These are phyloP conservation scores for Archips xylosteana DNA, from an alignment of 2,888 invertebrate genomes.

Conservation along the genomic window DNA sequence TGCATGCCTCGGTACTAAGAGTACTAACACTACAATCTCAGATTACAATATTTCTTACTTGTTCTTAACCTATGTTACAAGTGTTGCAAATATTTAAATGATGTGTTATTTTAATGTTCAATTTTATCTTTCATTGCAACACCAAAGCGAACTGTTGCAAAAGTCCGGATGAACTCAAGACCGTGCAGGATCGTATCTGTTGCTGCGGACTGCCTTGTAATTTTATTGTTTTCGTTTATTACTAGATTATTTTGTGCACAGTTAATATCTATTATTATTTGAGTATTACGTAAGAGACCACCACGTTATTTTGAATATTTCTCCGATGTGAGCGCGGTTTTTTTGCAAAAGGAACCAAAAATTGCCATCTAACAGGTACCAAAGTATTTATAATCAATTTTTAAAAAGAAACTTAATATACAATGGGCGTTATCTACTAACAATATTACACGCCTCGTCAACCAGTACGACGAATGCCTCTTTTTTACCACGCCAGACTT, in stretches of 20 bases:
- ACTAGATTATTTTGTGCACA: not conserved
- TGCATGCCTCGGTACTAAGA: not conserved
- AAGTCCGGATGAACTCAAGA: slow-evolving; percentile 39
- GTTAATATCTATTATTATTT: not conserved
- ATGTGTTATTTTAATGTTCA: slow-evolving; percentile 21
- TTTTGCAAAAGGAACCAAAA: not conserved
- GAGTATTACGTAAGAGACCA: not conserved
- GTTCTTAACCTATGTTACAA: not conserved
- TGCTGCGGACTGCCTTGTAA: slow-evolving; percentile 27
- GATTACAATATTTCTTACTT: not conserved
- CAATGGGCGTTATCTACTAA: not conserved
- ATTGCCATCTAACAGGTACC: not conserved
- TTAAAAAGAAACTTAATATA: not conserved
- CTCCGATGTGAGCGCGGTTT: not conserved
- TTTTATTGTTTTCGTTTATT: slow-evolving; percentile 32
- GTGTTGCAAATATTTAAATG: slow-evolving; percentile 16
- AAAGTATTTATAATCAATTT: not conserved
- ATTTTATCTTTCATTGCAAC: slow-evolving; percentile 34
- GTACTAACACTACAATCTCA: not conserved
- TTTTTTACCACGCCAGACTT: not conserved
- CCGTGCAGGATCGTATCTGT: slow-evolving; percentile 36
- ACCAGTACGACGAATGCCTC: not conserved
- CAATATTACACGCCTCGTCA: slow-evolving; percentile 8
- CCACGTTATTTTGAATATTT: not conserved
- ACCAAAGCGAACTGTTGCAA: slow-evolving; percentile 32